Evolutionary conservation across 2,797 vertebrate species (phyloP).

Genomic region (Chanos chanos): DNA sequence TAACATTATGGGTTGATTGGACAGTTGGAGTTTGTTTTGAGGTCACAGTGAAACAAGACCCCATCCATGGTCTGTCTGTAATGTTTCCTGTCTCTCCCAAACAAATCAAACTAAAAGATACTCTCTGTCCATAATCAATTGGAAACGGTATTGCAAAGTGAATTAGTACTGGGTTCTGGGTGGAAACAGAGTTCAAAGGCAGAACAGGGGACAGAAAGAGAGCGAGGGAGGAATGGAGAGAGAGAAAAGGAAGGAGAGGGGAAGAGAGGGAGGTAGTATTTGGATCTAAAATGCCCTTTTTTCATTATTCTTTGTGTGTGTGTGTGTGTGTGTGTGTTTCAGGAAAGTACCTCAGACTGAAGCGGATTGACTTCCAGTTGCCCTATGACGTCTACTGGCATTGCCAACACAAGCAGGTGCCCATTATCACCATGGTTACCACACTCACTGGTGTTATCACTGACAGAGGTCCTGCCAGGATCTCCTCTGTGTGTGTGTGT

Average conservation of each 20-base stretch:
- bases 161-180: not conserved
- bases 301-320: slow-evolving; percentile 17
- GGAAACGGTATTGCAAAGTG: not conserved
- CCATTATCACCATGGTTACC: slow-evolving; percentile 8
- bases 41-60: too few species aligned
- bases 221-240: not conserved
- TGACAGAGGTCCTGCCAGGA: too few species aligned
- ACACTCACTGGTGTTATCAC: not conserved
- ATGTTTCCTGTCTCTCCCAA: too few species aligned
- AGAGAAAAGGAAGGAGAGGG: too few species aligned
- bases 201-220: too few species aligned
- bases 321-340: slow-evolving; percentile 27
- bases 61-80: too few species aligned
- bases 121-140: not conserved
- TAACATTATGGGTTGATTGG: too few species aligned
- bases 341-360: slow-evolving; percentile 98
- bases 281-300: too few species aligned
- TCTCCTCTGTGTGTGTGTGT: too few species aligned
- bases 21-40: too few species aligned
- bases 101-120: not conserved
- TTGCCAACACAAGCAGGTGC: slow-evolving; percentile 96
- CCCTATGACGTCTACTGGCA: slow-evolving; percentile 97
- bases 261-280: too few species aligned
- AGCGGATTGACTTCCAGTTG: slow-evolving; percentile 93
- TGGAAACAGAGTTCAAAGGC: too few species aligned